Evolutionary conservation across 2,113 vertebrate species (phyloP).

Genomic region (Microcebus jonahi): DNA sequence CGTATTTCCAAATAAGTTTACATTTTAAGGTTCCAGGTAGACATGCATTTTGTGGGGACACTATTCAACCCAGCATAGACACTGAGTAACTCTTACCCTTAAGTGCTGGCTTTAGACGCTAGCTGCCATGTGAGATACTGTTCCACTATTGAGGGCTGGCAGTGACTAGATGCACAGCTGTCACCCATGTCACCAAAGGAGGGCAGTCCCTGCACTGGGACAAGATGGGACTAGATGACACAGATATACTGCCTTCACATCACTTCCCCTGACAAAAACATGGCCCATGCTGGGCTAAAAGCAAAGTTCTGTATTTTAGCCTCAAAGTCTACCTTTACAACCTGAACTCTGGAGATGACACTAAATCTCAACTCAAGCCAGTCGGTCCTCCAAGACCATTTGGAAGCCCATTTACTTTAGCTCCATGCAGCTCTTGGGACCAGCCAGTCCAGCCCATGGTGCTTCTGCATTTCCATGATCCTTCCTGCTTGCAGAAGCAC

Average conservation of each 20-base stretch:
- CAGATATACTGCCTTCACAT: background rate
- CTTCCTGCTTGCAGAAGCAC: background rate
- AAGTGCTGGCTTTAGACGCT: background rate
- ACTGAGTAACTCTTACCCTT: background rate
- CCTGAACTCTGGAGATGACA: background rate
- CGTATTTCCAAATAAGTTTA: conserved; percentile 60
- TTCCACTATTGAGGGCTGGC: background rate
- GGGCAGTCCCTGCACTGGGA: background rate
- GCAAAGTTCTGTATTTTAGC: background rate
- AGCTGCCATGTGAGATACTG: background rate
- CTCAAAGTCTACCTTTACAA: background rate
- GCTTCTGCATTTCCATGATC: background rate
- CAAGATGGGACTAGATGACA: background rate
- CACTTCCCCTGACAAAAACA: background rate
- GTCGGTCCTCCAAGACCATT: background rate
- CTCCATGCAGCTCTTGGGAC: background rate
- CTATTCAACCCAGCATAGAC: background rate
- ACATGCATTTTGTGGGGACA: background rate
- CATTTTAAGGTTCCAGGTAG: background rate
- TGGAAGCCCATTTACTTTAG: background rate
- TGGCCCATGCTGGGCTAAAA: background rate
- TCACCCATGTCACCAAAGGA: background rate
- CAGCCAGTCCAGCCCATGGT: background rate
- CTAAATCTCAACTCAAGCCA: background rate
- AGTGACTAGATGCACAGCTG: background rate